These are phyloP conservation scores for Perodicticus potto DNA, from an alignment of 2,797 vertebrate genomes.

Conservation along the genomic window DNA sequence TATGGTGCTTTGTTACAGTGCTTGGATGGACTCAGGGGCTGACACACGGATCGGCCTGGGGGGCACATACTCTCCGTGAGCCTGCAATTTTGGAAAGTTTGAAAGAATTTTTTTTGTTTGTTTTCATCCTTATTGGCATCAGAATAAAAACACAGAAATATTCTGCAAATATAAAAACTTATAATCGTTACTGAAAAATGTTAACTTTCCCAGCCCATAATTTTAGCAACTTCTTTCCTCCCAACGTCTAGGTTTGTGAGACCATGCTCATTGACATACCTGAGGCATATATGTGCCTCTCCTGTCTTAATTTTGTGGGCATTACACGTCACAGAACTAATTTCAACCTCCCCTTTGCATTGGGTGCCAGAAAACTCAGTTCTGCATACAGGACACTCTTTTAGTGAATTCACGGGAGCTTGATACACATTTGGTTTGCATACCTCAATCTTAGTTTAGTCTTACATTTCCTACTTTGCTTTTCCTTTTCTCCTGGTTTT, in stretches of 20 bases:
- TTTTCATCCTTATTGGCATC: not conserved
- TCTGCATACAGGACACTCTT: not conserved
- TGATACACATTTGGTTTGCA: not conserved
- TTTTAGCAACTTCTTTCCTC: not conserved
- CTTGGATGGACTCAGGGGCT: not conserved
- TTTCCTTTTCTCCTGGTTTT: slow-evolving; percentile 45
- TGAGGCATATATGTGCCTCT: not conserved
- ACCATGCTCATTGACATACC: not conserved
- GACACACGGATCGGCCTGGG: not conserved
- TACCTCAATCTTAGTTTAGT: not conserved
- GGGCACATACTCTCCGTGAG: not conserved
- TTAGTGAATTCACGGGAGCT: not conserved
- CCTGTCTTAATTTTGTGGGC: not conserved
- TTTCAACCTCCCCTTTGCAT: not conserved
- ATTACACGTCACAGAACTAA: not conserved
- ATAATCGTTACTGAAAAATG: not conserved
- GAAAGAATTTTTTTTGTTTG: not conserved
- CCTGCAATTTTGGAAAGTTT: not conserved
- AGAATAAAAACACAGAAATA: not conserved
- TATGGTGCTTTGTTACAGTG: too few species aligned
- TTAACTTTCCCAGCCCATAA: not conserved
- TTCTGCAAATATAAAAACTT: not conserved
- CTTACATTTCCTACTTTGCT: slow-evolving; percentile 5
- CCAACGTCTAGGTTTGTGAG: not conserved
- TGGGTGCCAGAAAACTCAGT: not conserved